Percentiles rank a stretch among this genome's conserved stretches.
phyloP scores from a whole-genome alignment of 2,888 invertebrate genomes.

The Corythucha ciliata region DNA sequence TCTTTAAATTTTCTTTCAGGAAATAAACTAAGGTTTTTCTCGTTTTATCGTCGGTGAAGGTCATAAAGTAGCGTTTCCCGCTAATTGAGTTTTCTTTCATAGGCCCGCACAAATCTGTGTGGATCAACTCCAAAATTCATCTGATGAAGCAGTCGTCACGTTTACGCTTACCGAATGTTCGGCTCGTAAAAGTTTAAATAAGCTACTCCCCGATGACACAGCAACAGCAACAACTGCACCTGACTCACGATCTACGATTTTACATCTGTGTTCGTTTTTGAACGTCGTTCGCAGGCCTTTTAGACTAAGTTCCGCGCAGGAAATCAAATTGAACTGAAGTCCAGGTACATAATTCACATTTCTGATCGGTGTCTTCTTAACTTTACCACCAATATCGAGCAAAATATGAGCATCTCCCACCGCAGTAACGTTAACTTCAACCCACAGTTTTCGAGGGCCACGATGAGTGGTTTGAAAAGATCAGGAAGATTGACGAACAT shows the following conservation, averaged over 20 bases:
- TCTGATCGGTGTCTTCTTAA: slow-evolving; percentile 9
- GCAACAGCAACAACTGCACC: neutral
- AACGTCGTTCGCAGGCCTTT: slow-evolving; percentile 12
- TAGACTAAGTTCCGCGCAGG: slow-evolving; percentile 10
- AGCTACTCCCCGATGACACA: slow-evolving; percentile 3
- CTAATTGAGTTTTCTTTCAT: too few species aligned
- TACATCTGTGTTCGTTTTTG: slow-evolving; percentile 8
- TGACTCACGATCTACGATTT: slow-evolving; percentile 3
- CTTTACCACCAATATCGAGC: slow-evolving; percentile 9
- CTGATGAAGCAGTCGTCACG: slow-evolving; percentile 9
- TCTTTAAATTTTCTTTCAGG: too few species aligned
- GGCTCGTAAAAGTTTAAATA: slow-evolving; percentile 8
- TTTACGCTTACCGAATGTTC: neutral
- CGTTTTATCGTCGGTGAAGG: too few species aligned
- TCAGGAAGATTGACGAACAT: neutral
- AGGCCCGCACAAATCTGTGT: too few species aligned
- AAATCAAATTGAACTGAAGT: slow-evolving; percentile 11
- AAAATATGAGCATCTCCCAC: slow-evolving; percentile 16
- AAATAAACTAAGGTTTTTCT: too few species aligned
- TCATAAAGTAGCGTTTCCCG: too few species aligned
- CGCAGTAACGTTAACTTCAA: slow-evolving; percentile 2
- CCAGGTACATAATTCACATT: slow-evolving; percentile 10
- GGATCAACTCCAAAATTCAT: too few species aligned
- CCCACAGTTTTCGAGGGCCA: slow-evolving; percentile 1
- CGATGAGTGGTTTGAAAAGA: neutral